phyloP scores from a whole-genome alignment of 2,888 invertebrate species.

The Netelia inedita region DNA sequence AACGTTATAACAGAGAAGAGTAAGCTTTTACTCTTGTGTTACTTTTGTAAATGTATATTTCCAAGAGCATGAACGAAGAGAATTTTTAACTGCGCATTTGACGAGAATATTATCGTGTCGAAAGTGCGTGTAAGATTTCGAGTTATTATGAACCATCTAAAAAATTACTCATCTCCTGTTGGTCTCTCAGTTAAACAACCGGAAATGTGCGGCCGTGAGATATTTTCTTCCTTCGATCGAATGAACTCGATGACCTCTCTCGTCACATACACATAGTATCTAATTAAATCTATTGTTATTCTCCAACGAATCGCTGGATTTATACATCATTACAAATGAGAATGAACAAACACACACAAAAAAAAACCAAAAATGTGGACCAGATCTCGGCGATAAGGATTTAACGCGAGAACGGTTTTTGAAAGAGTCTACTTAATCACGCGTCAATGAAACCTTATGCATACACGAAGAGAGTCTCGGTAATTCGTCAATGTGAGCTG shows the following conservation, averaged over 20 bases:
- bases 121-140: constrained; percentile 2
- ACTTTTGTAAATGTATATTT: constrained; percentile 75
- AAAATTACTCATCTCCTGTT: neutral
- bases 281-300: constrained; percentile 42
- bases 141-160: constrained; percentile 27
- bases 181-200: neutral
- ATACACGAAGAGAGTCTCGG: neutral
- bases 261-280: constrained; percentile 36
- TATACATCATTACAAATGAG: neutral
- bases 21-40: constrained; percentile 66
- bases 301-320: constrained; percentile 20
- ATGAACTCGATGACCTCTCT: constrained; percentile 23
- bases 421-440: constrained; percentile 47
- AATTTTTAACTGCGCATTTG: constrained; percentile 47
- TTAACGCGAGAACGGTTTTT: constrained; percentile 40
- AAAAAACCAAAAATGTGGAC: constrained; percentile 55
- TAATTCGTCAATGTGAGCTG: neutral
- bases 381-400: constrained; percentile 55
- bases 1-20: constrained; percentile 50
- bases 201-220: neutral
- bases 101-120: constrained; percentile 18
- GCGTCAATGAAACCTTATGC: constrained; percentile 38
- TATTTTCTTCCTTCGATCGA: neutral
- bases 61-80: constrained; percentile 44
- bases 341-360: neutral